These are phyloP conservation scores for Coecobrya sp. DNA, from an alignment of 2,888 invertebrate species.

Conservation along the genomic window DNA sequence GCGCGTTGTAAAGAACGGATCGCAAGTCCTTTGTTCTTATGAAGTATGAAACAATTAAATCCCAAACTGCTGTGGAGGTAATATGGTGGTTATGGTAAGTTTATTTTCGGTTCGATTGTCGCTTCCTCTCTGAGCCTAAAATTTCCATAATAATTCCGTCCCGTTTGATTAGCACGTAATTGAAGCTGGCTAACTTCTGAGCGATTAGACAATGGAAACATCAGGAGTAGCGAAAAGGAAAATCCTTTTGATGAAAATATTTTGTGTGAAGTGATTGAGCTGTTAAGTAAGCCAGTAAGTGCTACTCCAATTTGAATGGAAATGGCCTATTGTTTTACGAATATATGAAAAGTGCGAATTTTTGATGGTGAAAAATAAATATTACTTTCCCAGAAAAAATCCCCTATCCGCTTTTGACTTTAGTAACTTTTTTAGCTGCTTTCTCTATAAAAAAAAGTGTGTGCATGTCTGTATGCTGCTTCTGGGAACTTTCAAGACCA, in stretches of 20 bases:
- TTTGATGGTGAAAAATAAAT: neutral
- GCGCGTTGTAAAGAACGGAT: no score
- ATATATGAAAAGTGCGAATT: neutral
- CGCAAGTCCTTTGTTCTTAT: no score
- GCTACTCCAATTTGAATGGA: neutral
- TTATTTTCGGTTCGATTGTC: neutral
- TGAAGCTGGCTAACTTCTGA: neutral
- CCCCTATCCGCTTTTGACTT: neutral
- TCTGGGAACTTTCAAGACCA: slow-evolving; percentile 4
- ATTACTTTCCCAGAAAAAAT: neutral
- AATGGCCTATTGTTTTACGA: neutral
- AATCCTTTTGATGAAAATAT: slow-evolving; percentile 7
- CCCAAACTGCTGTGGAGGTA: no score
- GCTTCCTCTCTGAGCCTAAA: neutral
- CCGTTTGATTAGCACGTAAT: slow-evolving; percentile 29
- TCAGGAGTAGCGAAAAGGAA: neutral
- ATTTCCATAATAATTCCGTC: slow-evolving; percentile 28
- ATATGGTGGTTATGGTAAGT: neutral
- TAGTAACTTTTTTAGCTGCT: neutral
- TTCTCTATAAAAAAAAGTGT: neutral
- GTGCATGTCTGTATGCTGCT: neutral
- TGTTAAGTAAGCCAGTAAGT: neutral
- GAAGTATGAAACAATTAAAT: no score
- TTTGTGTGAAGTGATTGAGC: neutral
- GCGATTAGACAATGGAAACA: neutral